phyloP scores from a whole-genome alignment of 2,113 vertebrate species.

The Mormyrus lacerda region DNA sequence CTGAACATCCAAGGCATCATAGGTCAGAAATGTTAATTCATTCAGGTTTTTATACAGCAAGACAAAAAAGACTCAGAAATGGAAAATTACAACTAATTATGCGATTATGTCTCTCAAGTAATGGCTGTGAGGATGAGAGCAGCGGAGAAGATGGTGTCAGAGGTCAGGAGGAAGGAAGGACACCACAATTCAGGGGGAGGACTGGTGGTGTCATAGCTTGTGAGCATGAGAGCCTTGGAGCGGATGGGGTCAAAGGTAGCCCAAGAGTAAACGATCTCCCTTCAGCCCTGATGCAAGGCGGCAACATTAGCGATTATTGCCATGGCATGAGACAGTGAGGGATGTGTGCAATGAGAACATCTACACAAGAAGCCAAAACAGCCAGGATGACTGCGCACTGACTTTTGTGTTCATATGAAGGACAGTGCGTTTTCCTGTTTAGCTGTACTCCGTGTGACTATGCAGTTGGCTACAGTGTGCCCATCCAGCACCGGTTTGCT shows the following conservation, averaged over 20 bases:
- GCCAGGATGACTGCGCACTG: neutral
- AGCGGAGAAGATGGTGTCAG: neutral
- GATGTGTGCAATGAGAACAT: slow-evolving; percentile 17
- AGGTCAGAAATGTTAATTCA: slow-evolving; percentile 24
- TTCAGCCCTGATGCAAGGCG: neutral
- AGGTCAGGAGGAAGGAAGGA: neutral
- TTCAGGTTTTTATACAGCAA: slow-evolving; percentile 20
- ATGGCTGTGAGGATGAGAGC: neutral
- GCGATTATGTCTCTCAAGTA: slow-evolving; percentile 9
- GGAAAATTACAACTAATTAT: slow-evolving; percentile 14
- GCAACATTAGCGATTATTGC: neutral
- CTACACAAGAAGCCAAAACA: slow-evolving; percentile 20
- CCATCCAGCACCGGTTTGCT: neutral
- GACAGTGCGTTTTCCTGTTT: neutral
- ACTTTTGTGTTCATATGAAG: neutral
- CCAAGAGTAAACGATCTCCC: neutral
- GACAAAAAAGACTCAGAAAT: slow-evolving; percentile 22
- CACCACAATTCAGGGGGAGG: neutral
- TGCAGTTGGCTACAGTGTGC: neutral
- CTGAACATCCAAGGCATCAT: neutral
- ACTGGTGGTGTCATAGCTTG: neutral
- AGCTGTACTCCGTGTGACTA: neutral
- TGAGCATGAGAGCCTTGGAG: neutral
- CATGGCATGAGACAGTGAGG: slow-evolving; percentile 16
- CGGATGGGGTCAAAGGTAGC: neutral